phyloP scores from a whole-genome alignment of 1,140 invertebrate species.

The Musca domestica region DNA sequence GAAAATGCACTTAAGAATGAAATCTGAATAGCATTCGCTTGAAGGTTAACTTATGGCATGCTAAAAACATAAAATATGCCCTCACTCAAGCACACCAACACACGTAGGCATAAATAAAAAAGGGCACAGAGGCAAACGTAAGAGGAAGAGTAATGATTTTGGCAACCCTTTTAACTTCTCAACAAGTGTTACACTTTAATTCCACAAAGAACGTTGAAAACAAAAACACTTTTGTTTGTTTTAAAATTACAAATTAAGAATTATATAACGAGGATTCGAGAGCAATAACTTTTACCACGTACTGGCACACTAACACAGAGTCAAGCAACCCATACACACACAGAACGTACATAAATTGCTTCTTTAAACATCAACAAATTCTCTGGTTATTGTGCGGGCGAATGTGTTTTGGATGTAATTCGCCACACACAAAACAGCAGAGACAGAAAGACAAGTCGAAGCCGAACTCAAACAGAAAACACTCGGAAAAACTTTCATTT shows the following conservation, averaged over 20 bases:
- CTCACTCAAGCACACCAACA: too few relatives aligned
- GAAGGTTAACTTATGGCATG: slow-evolving; percentile 7
- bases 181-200: slow-evolving; percentile 10
- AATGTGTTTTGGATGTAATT: too few relatives aligned
- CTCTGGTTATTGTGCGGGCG: too few relatives aligned
- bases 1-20: neutral
- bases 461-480: neutral
- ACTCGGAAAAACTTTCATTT: too few relatives aligned
- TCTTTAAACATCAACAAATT: neutral
- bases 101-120: too few relatives aligned
- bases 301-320: neutral
- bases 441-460: neutral
- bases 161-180: slow-evolving; percentile 10
- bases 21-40: neutral
- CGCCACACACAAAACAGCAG: neutral
- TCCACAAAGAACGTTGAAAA: neutral
- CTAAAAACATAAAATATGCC: neutral
- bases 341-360: too few relatives aligned
- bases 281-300: slow-evolving; percentile 13
- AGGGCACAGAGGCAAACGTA: too few relatives aligned
- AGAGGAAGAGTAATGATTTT: neutral
- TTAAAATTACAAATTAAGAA: slow-evolving; percentile 14
- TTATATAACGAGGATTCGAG: neutral
- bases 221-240: slow-evolving; percentile 12
- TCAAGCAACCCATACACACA: neutral